These are phyloP conservation scores for Microcebus tavaratra DNA, from an alignment of 2,113 vertebrate species.

Conservation along the genomic window DNA sequence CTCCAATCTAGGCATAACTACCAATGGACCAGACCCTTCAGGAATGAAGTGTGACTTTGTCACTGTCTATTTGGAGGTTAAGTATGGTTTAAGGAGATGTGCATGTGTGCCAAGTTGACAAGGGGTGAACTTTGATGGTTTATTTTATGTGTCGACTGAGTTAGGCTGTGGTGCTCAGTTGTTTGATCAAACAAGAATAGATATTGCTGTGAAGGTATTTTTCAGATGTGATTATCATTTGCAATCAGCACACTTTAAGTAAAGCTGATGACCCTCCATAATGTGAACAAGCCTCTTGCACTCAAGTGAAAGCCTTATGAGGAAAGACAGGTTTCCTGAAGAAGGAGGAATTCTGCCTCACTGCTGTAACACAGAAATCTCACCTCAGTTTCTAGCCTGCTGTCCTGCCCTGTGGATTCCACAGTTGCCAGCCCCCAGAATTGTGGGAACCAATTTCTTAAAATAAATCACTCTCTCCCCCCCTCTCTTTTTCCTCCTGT, in stretches of 20 bases:
- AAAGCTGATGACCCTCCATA: not conserved
- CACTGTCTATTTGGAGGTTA: not conserved
- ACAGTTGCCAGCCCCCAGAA: not conserved
- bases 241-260: not conserved
- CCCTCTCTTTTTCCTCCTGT: not conserved
- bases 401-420: not conserved
- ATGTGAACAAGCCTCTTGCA: not conserved
- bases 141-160: not conserved
- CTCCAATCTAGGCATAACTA: not conserved
- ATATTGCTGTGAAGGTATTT: not conserved
- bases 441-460: not conserved
- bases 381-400: not conserved
- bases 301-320: not conserved
- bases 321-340: not conserved
- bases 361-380: not conserved
- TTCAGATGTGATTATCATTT: not conserved
- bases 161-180: too few species aligned
- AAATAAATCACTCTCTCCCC: not conserved
- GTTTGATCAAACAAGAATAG: not conserved
- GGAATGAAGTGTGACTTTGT: not conserved
- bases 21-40: not conserved
- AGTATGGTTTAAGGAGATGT: not conserved
- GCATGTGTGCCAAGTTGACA: not conserved
- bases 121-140: not conserved
- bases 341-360: not conserved